Base-by-base conservation (phyloP, 2,888 invertebrate genomes). In the Xylophagus ater region DNA sequence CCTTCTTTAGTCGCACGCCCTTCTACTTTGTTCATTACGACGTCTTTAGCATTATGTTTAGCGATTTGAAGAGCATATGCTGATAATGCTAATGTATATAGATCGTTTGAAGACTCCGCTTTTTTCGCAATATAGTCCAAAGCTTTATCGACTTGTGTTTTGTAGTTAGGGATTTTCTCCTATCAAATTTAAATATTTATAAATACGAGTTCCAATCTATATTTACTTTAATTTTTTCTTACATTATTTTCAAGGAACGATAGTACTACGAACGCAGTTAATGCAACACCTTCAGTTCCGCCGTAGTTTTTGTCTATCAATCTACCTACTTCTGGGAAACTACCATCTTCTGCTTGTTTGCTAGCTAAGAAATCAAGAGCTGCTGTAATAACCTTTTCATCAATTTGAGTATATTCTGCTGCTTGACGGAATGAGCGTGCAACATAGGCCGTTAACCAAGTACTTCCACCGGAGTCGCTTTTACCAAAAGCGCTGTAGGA, bases 391-490 rank as follows among this genome's bases (percentile, higher is more conserved):
- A 85, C 71, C 34, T 64, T 62, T 19, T 73, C 68, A 47, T 89
- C 87, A 17, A 90, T 69, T 48, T 72, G 74, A 15, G 86, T 81
- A 54, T 78, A 79, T 15, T 68, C 63, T 25, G 66, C 69, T 1
- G 86, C 86, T 60, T 82, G 78, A 41, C 72, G 73, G 62, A 90
- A 83, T 1, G 84, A 78, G 49, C 81, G 74, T 1, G 78, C 73
- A 1, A 87, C 86, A 57, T 89, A 89, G 1, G 89, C 87, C 3
- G 89, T 88, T 43, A 90, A 64, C 86, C 83, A 82, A 2, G 74
- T 74, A 24, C 85, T 86, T 1, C 85, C 78, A 0, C 10, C 7
- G 23, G 7, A 8, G 7, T 8, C 23, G 0, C 72, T 64, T 4
- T 74, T 66, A 0, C 86, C 85, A 53, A 87, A 87, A 0, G 86